phyloP scores from a whole-genome alignment of 2,113 vertebrate genomes.

The Gasterosteus aculeatus region DNA sequence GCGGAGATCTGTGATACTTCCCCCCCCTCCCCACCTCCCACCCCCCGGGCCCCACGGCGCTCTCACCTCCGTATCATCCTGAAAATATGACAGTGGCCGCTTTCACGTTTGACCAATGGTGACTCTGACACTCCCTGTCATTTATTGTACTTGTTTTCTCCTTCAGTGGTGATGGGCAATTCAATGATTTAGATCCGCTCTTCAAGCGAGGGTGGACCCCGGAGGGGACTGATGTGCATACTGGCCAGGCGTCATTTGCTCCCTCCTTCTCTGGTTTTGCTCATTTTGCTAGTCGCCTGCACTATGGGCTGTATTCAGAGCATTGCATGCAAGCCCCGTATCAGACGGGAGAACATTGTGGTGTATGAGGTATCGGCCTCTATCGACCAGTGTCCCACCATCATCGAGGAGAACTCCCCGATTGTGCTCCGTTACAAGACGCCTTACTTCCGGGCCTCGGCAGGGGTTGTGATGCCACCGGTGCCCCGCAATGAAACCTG shows the following conservation, averaged over 20 bases:
- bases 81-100: constrained; percentile 47
- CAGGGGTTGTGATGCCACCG: constrained; percentile 94
- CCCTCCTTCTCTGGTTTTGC: constrained; percentile 75
- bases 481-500: constrained; percentile 95
- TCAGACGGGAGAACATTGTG: constrained; percentile 96
- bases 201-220: constrained; percentile 70
- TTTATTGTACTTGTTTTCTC: not conserved
- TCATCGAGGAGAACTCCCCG: constrained; percentile 97
- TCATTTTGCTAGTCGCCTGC: constrained; percentile 75
- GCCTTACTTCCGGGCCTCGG: constrained; percentile 96
- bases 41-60: constrained; percentile 41
- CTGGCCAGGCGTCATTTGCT: constrained; percentile 68
- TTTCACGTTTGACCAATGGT: constrained; percentile 53
- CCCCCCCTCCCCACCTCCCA: constrained; percentile 13
- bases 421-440: constrained; percentile 98
- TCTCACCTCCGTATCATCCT: constrained; percentile 53
- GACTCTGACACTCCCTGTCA: constrained; percentile 43
- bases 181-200: constrained; percentile 65
- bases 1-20: constrained; percentile 74
- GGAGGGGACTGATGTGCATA: constrained; percentile 79
- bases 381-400: constrained; percentile 94
- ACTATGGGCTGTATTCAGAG: constrained; percentile 97
- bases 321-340: constrained; percentile 95
- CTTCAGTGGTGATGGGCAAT: constrained; percentile 53
- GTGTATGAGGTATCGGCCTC: constrained; percentile 96